phyloP scores from a whole-genome alignment of 64 coral and sea anemone species.

The Montipora sp. region DNA sequence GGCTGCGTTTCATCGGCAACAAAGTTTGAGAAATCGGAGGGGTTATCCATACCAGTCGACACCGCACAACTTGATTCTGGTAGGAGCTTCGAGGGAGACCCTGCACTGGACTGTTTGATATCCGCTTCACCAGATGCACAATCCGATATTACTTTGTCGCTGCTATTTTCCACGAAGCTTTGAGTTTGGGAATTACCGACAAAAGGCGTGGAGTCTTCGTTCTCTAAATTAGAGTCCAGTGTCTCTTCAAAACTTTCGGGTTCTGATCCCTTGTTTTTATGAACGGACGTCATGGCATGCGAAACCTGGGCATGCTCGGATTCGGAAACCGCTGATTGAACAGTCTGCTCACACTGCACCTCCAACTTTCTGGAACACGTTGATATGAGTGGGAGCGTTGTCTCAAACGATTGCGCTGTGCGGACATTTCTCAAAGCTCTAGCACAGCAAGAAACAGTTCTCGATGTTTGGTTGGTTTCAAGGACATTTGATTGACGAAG shows the following conservation, averaged over 20 bases:
- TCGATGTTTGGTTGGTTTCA: neutral
- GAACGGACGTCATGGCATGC: neutral
- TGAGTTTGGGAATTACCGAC: neutral
- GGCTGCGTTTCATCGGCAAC: neutral
- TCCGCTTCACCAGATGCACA: neutral
- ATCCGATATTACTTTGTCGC: neutral
- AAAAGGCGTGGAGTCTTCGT: neutral
- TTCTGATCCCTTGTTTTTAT: neutral
- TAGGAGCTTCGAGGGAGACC: neutral
- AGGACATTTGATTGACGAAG: neutral
- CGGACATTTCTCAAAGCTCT: neutral
- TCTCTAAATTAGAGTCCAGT: neutral
- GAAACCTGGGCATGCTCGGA: neutral
- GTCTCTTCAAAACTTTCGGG: neutral
- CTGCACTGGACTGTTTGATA: neutral
- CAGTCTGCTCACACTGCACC: neutral
- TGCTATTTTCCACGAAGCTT: neutral
- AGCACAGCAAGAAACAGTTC: neutral
- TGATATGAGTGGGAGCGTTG: neutral
- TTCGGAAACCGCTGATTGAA: neutral
- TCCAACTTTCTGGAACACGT: conserved; percentile 2
- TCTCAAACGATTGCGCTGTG: neutral
- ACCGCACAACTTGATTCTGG: neutral
- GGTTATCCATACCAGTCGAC: neutral
- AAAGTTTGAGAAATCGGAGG: neutral